Conservation (phyloP, 2,113 vertebrate genomes). For the Corythornis vintsioides region DNA sequence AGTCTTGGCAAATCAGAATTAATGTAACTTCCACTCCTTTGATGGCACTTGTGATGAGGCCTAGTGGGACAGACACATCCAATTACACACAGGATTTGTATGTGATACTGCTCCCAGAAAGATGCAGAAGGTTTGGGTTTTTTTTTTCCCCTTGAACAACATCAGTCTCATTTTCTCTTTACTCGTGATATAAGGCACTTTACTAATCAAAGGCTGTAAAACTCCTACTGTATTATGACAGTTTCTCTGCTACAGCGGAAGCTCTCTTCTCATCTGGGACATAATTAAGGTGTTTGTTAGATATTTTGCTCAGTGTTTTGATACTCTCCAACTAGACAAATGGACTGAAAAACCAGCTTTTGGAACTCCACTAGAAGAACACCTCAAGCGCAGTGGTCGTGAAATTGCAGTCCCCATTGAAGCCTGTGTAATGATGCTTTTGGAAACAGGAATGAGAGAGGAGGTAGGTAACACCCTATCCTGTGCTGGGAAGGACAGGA, state of each 20-base stretch:
- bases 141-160: not conserved
- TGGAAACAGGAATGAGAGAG: slow-evolving; percentile 97
- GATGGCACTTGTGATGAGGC: not conserved
- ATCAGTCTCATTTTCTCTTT: not conserved
- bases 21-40: not conserved
- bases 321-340: slow-evolving; percentile 83
- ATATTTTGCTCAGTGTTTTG: slow-evolving; percentile 35
- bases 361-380: slow-evolving; percentile 91
- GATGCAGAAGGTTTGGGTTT: not conserved
- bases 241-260: not conserved
- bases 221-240: not conserved
- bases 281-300: not conserved
- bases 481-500: accelerated
- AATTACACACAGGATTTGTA: accelerated
- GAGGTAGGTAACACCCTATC: slow-evolving; percentile 77
- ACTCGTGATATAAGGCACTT: not conserved
- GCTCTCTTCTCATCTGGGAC: not conserved
- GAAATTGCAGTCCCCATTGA: slow-evolving; percentile 93
- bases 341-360: slow-evolving; percentile 98
- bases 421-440: slow-evolving; percentile 97
- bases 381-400: slow-evolving; percentile 92
- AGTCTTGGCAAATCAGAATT: not conserved
- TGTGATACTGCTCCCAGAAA: not conserved
- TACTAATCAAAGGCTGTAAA: not conserved
- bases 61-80: accelerated